These are phyloP conservation scores for Sminthurides aquaticus DNA, from an alignment of 2,888 invertebrate species.

Conservation along the genomic window DNA sequence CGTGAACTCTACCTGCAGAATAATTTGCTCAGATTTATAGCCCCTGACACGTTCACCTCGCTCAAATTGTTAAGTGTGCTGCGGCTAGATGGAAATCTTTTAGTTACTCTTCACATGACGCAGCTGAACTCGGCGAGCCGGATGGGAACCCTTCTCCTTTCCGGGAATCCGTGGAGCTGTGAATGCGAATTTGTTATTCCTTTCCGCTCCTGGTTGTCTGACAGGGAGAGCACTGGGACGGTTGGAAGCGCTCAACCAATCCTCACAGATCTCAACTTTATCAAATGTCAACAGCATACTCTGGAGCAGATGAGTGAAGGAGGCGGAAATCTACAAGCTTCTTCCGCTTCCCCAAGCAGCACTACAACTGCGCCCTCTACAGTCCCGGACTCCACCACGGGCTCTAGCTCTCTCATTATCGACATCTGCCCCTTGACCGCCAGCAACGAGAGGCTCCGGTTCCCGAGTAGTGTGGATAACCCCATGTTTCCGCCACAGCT, in stretches of 20 bases:
- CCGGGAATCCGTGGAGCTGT: constrained; percentile 68
- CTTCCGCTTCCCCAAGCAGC: constrained; percentile 45
- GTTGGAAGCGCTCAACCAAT: too few species aligned
- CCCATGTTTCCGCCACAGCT: neutral
- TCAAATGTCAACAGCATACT: too few species aligned
- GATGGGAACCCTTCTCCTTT: constrained; percentile 50
- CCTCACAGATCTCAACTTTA: too few species aligned
- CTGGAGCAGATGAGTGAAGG: too few species aligned
- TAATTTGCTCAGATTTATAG: constrained; percentile 62
- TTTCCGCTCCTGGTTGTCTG: constrained; percentile 64
- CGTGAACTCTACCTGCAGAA: constrained; percentile 65
- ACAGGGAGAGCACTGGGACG: constrained; percentile 59
- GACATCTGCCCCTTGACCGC: neutral
- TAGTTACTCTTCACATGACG: constrained; percentile 49
- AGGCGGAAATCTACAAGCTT: too few species aligned
- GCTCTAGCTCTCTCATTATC: neutral
- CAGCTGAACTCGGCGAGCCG: neutral
- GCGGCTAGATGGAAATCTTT: constrained; percentile 73
- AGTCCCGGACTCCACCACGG: neutral
- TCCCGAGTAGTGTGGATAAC: neutral
- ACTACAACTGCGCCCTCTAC: constrained; percentile 13
- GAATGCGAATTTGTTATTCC: constrained; percentile 74
- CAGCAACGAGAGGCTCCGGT: neutral
- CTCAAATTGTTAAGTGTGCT: constrained; percentile 64
- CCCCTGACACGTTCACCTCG: constrained; percentile 62